Conservation (phyloP, 2,113 vertebrate genomes). For the Hucho hucho region DNA sequence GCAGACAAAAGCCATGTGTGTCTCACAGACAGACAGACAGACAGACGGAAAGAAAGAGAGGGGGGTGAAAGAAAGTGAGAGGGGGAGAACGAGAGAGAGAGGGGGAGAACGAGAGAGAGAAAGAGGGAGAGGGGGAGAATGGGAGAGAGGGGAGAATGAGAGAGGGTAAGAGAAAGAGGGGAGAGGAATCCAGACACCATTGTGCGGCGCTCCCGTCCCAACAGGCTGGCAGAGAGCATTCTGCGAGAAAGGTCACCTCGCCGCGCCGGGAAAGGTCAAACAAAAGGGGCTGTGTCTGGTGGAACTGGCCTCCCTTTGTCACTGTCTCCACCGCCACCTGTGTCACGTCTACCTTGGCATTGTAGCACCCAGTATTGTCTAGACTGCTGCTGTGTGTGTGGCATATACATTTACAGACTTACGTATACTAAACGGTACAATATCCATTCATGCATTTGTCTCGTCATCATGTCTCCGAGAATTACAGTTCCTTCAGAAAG, state of each 20-base stretch:
- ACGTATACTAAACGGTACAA: too few species aligned
- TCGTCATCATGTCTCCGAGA: too few species aligned
- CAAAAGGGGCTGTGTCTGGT: constrained; percentile 13
- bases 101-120: too few species aligned
- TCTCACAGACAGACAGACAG: constrained; percentile 24
- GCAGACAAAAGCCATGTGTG: constrained; percentile 50
- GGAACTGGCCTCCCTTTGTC: neutral
- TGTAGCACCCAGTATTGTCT: neutral
- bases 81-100: too few species aligned
- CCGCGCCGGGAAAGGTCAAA: constrained; percentile 13
- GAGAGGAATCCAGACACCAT: constrained; percentile 42
- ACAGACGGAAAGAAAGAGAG: constrained; percentile 25
- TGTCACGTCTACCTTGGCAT: neutral
- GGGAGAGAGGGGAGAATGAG: too few species aligned
- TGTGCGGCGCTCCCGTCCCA: constrained; percentile 22
- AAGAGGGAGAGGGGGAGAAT: too few species aligned
- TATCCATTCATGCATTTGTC: too few species aligned
- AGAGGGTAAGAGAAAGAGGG: too few species aligned
- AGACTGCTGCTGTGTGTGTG: neutral
- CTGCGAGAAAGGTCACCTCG: constrained; percentile 41
- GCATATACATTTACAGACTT: too few species aligned
- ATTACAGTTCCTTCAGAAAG: too few species aligned
- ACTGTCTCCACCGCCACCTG: neutral
- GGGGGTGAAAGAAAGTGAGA: too few species aligned
- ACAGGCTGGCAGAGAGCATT: constrained; percentile 8